Evolutionary conservation across 2,113 vertebrate species (phyloP).

Genomic region (Mormyrus lacerda): DNA sequence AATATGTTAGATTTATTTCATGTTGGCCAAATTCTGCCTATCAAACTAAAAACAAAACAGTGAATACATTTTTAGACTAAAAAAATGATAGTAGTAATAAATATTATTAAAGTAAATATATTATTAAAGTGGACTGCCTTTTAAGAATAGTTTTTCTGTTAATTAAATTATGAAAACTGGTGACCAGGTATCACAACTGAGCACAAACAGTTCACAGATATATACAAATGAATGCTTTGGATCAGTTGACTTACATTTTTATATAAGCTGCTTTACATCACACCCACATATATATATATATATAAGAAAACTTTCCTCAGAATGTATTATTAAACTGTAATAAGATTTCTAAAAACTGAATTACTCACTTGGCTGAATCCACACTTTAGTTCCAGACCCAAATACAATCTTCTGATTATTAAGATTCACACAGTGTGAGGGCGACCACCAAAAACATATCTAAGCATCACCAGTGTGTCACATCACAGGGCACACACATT

Average conservation of each 20-base stretch:
- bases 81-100: too few species aligned
- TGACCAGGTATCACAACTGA: not conserved
- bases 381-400: constrained; percentile 37
- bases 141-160: not conserved
- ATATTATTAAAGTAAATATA: not conserved
- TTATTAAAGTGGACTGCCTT: not conserved
- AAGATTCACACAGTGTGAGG: not conserved
- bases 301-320: not conserved
- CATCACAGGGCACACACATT: not conserved
- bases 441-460: not conserved
- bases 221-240: not conserved
- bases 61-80: not conserved
- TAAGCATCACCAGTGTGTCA: constrained; percentile 14
- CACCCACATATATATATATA: not conserved
- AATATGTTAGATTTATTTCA: not conserved
- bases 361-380: constrained; percentile 17
- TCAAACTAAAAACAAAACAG: not conserved
- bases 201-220: not conserved
- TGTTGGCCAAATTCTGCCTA: not conserved
- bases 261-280: not conserved
- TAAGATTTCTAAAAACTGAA: not conserved
- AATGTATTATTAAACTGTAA: not conserved
- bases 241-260: not conserved
- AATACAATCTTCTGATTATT: constrained; percentile 27
- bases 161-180: too few species aligned